These are phyloP conservation scores for Mustelus asterias DNA, from an alignment of 2,113 vertebrate genomes.

Conservation along the genomic window DNA sequence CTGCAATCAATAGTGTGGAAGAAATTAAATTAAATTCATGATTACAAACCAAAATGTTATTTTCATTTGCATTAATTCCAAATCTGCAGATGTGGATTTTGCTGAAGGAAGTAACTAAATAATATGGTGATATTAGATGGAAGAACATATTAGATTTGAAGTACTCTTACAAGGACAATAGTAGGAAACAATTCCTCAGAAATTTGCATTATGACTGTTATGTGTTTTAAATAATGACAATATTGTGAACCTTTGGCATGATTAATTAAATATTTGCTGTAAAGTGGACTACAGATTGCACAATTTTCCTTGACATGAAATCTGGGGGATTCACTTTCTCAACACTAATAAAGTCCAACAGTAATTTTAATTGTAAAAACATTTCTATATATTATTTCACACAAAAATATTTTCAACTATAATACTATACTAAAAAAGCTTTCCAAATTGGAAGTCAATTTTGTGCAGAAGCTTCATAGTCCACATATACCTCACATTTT, in stretches of 20 bases:
- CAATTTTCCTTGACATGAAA: neutral
- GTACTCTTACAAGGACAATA: neutral
- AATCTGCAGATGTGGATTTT: neutral
- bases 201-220: neutral
- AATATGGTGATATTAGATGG: neutral
- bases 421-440: neutral
- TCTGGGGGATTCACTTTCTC: neutral
- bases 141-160: neutral
- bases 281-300: neutral
- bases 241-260: neutral
- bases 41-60: neutral
- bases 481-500: neutral
- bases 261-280: neutral
- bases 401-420: constrained; percentile 22
- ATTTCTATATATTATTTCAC: neutral
- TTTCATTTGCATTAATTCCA: neutral
- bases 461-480: neutral
- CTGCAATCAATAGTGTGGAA: neutral
- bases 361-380: neutral
- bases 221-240: neutral
- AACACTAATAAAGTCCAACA: constrained; percentile 2
- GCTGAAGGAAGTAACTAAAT: neutral
- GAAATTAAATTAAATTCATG: neutral
- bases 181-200: neutral
- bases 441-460: neutral